Evolutionary conservation across 2,113 vertebrate genomes (phyloP).

Genomic region (Electrona antarctica): DNA sequence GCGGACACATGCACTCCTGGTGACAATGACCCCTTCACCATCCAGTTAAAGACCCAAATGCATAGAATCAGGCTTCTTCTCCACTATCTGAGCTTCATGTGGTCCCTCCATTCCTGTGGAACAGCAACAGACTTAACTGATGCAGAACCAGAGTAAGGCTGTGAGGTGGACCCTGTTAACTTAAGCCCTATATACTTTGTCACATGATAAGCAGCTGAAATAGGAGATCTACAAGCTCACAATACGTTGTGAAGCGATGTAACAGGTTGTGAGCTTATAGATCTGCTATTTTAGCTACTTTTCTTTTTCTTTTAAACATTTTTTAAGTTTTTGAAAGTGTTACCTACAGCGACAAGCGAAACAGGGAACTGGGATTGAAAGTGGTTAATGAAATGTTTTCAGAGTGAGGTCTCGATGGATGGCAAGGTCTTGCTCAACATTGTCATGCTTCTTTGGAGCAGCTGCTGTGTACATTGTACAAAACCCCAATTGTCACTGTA

Average conservation of each 20-base stretch:
- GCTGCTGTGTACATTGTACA: slow-evolving; percentile 47
- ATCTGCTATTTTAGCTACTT: too few species aligned
- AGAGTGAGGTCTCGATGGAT: slow-evolving; percentile 22
- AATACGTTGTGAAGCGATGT: too few species aligned
- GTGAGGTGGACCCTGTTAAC: slow-evolving; percentile 15
- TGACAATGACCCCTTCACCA: slow-evolving; percentile 44
- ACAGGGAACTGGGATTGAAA: not conserved
- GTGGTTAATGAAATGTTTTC: slow-evolving; percentile 62
- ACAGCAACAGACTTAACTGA: slow-evolving; percentile 43
- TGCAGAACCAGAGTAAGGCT: slow-evolving; percentile 34
- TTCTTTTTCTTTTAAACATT: too few species aligned
- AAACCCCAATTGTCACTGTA: slow-evolving; percentile 61
- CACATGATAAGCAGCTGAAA: too few species aligned
- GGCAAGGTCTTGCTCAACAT: slow-evolving; percentile 43
- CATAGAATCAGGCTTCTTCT: too few species aligned
- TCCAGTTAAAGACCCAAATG: too few species aligned
- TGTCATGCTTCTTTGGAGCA: slow-evolving; percentile 43
- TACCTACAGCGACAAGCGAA: too few species aligned
- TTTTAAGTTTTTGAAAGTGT: too few species aligned
- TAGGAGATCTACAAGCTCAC: too few species aligned
- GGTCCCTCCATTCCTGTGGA: not conserved
- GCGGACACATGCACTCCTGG: slow-evolving; percentile 32
- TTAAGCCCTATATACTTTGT: too few species aligned
- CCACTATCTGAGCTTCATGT: slow-evolving; percentile 10
- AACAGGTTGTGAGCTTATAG: too few species aligned